Percentiles rank a stretch among this genome's conserved stretches.
Conservation (phyloP, 2,888 invertebrate genomes). For the Axea sp. region DNA sequence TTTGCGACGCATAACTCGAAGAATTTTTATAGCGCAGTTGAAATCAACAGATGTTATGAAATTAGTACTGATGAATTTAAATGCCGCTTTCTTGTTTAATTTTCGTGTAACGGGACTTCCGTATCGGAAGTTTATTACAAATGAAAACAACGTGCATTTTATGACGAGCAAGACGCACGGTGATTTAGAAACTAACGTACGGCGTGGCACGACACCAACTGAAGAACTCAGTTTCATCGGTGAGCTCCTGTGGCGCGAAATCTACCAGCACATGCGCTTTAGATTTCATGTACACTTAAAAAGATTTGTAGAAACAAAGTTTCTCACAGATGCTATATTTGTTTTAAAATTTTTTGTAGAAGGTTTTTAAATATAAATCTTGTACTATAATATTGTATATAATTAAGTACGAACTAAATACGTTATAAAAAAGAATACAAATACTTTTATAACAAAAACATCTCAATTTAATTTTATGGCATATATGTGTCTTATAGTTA, state of each 20-base stretch:
- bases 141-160: slow-evolving; percentile 28
- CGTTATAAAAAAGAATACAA: too few species aligned
- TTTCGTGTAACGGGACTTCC: slow-evolving; percentile 13
- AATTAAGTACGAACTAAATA: too few species aligned
- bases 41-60: too few species aligned
- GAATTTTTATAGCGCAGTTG: not conserved
- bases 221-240: slow-evolving; percentile 51
- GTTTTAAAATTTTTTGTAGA: not conserved
- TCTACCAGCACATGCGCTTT: slow-evolving; percentile 65
- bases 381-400: too few species aligned
- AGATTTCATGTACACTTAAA: too few species aligned
- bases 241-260: slow-evolving; percentile 63
- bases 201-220: slow-evolving; percentile 65
- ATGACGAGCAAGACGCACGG: not conserved
- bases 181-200: slow-evolving; percentile 44
- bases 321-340: not conserved
- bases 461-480: too few species aligned
- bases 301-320: too few species aligned
- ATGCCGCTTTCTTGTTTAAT: not conserved
- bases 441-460: too few species aligned
- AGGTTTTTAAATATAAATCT: not conserved
- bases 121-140: slow-evolving; percentile 10
- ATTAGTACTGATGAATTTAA: too few species aligned
- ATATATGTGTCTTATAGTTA: too few species aligned
- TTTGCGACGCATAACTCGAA: slow-evolving; percentile 25